phyloP scores from a whole-genome alignment of 2,113 vertebrate genomes.

The Sebastes fasciatus region DNA sequence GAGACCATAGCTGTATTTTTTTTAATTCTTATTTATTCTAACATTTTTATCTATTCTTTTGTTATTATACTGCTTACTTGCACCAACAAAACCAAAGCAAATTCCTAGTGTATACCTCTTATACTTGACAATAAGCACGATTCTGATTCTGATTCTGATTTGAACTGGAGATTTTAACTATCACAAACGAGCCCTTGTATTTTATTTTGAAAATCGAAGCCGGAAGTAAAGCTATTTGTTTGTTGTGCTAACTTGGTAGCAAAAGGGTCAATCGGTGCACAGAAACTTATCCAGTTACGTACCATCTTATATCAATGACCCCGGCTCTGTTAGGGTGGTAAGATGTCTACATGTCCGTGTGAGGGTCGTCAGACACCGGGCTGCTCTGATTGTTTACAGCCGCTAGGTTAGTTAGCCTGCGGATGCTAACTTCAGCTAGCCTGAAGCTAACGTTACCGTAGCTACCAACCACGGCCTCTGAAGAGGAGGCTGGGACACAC shows the following conservation, averaged over 20 bases:
- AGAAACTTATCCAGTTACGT: constrained; percentile 22
- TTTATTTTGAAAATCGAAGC: constrained; percentile 17
- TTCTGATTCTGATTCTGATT: too few relatives aligned
- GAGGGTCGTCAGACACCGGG: neutral
- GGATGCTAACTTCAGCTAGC: constrained; percentile 49
- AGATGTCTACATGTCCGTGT: neutral
- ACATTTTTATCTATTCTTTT: too few relatives aligned
- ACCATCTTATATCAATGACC: neutral
- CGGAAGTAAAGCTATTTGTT: neutral
- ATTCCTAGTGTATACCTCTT: too few relatives aligned
- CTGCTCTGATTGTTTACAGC: neutral
- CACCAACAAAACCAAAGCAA: too few relatives aligned
- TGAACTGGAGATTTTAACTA: neutral
- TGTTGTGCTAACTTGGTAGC: neutral
- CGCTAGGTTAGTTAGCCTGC: constrained; percentile 34
- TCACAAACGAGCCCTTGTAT: neutral
- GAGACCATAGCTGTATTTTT: too few relatives aligned
- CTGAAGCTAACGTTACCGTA: constrained; percentile 11
- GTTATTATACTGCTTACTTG: too few relatives aligned
- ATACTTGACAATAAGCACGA: too few relatives aligned
- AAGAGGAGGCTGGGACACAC: too few relatives aligned
- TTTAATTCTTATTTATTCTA: too few relatives aligned
- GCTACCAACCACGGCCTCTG: neutral
- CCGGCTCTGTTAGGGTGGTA: neutral
- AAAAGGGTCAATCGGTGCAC: neutral